These are phyloP conservation scores for Drosophila paramelanica DNA, from an alignment of 2,888 invertebrate species.

Conservation along the genomic window DNA sequence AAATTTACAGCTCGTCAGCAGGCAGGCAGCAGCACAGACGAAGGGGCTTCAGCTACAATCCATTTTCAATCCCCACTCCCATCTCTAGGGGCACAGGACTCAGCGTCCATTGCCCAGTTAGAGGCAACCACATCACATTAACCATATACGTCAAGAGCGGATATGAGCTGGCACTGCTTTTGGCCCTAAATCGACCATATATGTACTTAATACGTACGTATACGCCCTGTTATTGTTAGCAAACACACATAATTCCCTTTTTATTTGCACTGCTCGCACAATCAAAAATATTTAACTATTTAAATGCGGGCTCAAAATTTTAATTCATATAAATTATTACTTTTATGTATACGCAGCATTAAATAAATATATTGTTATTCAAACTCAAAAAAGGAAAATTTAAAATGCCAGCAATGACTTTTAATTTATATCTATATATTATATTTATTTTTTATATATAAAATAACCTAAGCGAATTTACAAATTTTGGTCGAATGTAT, in stretches of 20 bases:
- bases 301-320: not conserved
- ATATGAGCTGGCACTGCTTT: conserved; percentile 32
- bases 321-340: too few species aligned
- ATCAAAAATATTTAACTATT: not conserved
- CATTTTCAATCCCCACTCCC: not conserved
- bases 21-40: conserved; percentile 9
- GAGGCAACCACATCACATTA: conserved; percentile 49
- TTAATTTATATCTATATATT: too few species aligned
- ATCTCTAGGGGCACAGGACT: not conserved
- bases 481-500: too few species aligned
- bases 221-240: conserved; percentile 23
- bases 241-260: not conserved
- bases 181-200: conserved; percentile 49
- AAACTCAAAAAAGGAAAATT: too few species aligned
- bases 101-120: conserved; percentile 22
- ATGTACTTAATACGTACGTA: conserved; percentile 47
- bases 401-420: too few species aligned
- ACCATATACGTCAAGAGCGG: conserved; percentile 52
- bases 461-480: too few species aligned
- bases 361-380: too few species aligned
- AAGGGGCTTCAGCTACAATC: not conserved
- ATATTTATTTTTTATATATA: too few species aligned
- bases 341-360: too few species aligned
- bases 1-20: conserved; percentile 75
- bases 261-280: not conserved